phyloP scores from a whole-genome alignment of 2,888 invertebrate species.

The Formica aserva region DNA sequence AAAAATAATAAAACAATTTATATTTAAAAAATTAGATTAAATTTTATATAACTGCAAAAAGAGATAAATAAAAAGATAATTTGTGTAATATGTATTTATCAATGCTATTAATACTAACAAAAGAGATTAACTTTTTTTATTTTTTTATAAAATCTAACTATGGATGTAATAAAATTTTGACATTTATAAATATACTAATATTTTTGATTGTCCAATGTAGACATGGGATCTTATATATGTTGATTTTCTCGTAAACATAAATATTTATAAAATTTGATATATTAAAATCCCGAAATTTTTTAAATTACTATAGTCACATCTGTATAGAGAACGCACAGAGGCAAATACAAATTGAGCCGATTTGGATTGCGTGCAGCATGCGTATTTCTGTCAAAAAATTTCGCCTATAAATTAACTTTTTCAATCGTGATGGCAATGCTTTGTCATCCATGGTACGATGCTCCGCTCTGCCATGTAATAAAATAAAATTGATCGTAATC shows the following conservation, averaged over 20 bases:
- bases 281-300: not conserved
- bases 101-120: not conserved
- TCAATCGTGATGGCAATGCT: not conserved
- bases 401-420: constrained; percentile 29
- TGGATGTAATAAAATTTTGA: constrained; percentile 14
- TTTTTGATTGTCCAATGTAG: not conserved
- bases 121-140: not conserved
- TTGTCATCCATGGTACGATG: constrained; percentile 12
- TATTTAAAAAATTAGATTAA: not conserved
- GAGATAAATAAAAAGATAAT: not conserved
- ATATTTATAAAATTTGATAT: not conserved
- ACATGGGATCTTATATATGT: not conserved
- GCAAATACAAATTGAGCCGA: not conserved
- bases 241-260: not conserved
- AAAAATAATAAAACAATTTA: constrained; percentile 1
- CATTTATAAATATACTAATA: not conserved
- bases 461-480: not conserved
- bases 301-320: not conserved
- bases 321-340: not conserved
- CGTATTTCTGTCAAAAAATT: constrained; percentile 1
- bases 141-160: not conserved
- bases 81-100: not conserved
- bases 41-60: not conserved
- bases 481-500: constrained; percentile 30
- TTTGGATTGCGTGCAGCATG: not conserved